These are phyloP conservation scores for Tromatobia lineatoria DNA, from an alignment of 2,888 invertebrate genomes.

Conservation along the genomic window DNA sequence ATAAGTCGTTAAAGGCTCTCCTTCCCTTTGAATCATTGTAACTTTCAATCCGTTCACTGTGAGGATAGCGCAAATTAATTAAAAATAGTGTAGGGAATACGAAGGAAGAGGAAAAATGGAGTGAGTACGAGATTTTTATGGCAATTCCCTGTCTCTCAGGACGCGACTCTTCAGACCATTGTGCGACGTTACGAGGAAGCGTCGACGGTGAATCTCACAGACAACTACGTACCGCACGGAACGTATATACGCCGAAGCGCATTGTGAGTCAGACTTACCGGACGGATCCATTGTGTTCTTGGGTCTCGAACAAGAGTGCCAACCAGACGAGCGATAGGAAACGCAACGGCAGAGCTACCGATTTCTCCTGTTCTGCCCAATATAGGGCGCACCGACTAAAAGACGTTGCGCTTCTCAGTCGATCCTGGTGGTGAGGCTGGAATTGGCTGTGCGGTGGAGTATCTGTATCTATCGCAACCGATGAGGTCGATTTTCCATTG, in stretches of 20 bases:
- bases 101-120: not conserved
- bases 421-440: not conserved
- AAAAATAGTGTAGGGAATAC: not conserved
- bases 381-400: slow-evolving; percentile 7
- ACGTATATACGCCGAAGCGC: not conserved
- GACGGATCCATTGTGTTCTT: slow-evolving; percentile 34
- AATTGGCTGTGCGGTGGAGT: not conserved
- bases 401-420: not conserved
- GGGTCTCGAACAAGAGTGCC: slow-evolving; percentile 32
- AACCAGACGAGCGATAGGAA: not conserved
- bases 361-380: slow-evolving; percentile 19
- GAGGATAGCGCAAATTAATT: not conserved
- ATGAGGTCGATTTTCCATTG: slow-evolving; percentile 15
- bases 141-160: not conserved
- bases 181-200: not conserved
- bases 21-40: not conserved
- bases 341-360: slow-evolving; percentile 8
- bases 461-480: not conserved
- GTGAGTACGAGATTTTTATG: slow-evolving; percentile 11
- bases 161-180: slow-evolving; percentile 7
- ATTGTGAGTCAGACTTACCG: slow-evolving; percentile 27
- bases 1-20: not conserved
- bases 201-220: slow-evolving; percentile 11
- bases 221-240: slow-evolving; percentile 12
- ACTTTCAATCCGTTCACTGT: not conserved